Conservation (phyloP, 2,797 vertebrate species). For the Pteronotus mesoamericanus region DNA sequence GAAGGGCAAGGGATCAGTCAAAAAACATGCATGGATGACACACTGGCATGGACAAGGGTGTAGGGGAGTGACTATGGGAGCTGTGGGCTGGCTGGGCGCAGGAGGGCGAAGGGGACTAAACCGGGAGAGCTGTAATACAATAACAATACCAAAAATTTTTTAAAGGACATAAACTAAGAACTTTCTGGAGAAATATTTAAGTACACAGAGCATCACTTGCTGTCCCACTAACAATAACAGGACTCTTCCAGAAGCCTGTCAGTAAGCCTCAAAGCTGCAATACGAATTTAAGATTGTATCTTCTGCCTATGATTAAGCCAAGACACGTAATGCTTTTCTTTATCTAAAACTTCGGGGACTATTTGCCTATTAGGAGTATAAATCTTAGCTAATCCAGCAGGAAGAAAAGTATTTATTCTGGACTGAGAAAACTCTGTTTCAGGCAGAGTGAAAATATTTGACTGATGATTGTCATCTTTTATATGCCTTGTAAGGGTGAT, state of each 20-base stretch:
- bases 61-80: not conserved
- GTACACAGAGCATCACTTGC: not conserved
- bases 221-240: not conserved
- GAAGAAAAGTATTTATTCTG: slow-evolving; percentile 50
- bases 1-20: not conserved
- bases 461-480: slow-evolving; percentile 55
- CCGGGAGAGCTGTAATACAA: not conserved
- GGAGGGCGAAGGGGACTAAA: not conserved
- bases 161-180: not conserved
- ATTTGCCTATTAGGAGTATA: slow-evolving; percentile 38
- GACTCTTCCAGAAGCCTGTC: not conserved
- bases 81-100: not conserved
- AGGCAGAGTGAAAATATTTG: slow-evolving; percentile 13
- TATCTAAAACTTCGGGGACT: slow-evolving; percentile 25
- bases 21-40: not conserved
- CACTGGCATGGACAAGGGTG: not conserved
- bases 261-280: slow-evolving; percentile 9
- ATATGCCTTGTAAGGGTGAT: slow-evolving; percentile 47
- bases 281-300: not conserved
- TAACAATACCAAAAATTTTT: not conserved
- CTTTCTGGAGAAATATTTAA: not conserved
- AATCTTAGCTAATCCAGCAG: slow-evolving; percentile 51
- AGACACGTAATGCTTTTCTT: not conserved
- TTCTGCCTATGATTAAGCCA: not conserved
- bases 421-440: slow-evolving; percentile 55